phyloP scores from a whole-genome alignment of 2,797 vertebrate species.

The Enteromius mattozi region DNA sequence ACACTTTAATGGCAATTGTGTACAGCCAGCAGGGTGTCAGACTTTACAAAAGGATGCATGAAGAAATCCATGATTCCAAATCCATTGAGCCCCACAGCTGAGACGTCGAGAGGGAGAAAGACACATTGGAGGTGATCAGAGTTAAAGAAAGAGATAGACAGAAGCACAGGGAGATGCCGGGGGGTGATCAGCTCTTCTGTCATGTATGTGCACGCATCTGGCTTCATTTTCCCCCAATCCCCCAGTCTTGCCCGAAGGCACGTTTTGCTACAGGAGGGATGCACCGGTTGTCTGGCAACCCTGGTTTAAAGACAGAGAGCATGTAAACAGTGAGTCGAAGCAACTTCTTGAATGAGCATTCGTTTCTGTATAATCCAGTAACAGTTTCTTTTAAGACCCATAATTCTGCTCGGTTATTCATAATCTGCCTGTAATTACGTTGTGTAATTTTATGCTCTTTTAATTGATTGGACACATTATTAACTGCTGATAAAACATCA shows the following conservation, averaged over 20 bases:
- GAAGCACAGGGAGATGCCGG: conserved; percentile 36
- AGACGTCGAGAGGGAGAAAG: conserved; percentile 14
- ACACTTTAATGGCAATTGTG: conserved; percentile 53
- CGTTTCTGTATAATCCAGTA: not conserved
- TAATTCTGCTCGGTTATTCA: conserved; percentile 1
- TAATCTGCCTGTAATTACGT: conserved; percentile 32
- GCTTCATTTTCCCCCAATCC: conserved; percentile 75
- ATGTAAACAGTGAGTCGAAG: not conserved
- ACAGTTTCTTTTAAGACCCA: not conserved
- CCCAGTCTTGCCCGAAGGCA: conserved; percentile 67
- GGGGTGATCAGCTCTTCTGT: conserved; percentile 58
- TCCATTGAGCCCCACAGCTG: conserved; percentile 36
- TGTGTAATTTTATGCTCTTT: conserved; percentile 34
- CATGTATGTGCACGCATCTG: conserved; percentile 73
- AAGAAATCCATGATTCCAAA: conserved; percentile 48
- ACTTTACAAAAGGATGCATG: conserved; percentile 34
- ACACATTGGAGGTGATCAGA: conserved; percentile 29
- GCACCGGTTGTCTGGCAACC: conserved; percentile 73
- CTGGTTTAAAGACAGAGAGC: conserved; percentile 62
- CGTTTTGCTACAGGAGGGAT: conserved; percentile 74
- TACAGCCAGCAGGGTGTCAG: conserved; percentile 19
- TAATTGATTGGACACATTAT: conserved; percentile 33
- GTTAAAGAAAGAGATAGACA: not conserved
- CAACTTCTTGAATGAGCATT: not conserved
- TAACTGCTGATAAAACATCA: conserved; percentile 37